These are phyloP conservation scores for Carpatolechia fugitivella DNA, from an alignment of 2,888 invertebrate species.

Conservation along the genomic window DNA sequence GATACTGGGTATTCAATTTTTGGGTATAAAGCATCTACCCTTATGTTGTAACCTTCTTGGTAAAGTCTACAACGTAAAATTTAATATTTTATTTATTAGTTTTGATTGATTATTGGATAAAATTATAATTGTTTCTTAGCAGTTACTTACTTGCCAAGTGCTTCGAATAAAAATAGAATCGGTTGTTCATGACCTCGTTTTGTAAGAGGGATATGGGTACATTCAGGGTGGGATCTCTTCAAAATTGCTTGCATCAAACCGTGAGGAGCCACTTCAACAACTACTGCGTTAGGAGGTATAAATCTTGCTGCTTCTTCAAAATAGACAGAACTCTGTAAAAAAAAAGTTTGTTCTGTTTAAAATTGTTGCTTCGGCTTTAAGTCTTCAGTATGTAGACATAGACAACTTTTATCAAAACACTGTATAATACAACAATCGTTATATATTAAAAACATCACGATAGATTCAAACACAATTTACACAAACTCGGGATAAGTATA, in stretches of 20 bases:
- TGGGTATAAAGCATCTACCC: constrained; percentile 86
- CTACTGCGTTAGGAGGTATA: constrained; percentile 21
- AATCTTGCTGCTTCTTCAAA: background rate
- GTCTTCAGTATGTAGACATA: too few relatives aligned
- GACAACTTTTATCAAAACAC: too few relatives aligned
- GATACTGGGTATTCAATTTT: constrained; percentile 87
- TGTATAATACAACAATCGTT: too few relatives aligned
- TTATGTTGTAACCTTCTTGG: constrained; percentile 47
- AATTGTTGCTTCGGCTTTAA: too few relatives aligned
- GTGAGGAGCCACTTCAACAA: constrained; percentile 94
- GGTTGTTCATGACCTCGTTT: constrained; percentile 81
- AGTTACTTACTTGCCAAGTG: constrained; percentile 80
- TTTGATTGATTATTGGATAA: too few relatives aligned
- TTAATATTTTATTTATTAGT: too few relatives aligned
- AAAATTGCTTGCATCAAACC: constrained; percentile 90
- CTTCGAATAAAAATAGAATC: constrained; percentile 73
- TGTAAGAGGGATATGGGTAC: constrained; percentile 85
- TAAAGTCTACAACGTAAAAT: too few relatives aligned
- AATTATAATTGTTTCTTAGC: too few relatives aligned
- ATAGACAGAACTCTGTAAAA: background rate
- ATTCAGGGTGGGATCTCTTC: constrained; percentile 83
- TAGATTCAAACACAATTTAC: too few relatives aligned
- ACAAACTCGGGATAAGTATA: too few relatives aligned
- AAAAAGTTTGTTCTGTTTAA: too few relatives aligned
- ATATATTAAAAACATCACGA: too few relatives aligned